Base-by-base conservation (phyloP, 2,888 invertebrate genomes). In the Callimorpha dominula region DNA sequence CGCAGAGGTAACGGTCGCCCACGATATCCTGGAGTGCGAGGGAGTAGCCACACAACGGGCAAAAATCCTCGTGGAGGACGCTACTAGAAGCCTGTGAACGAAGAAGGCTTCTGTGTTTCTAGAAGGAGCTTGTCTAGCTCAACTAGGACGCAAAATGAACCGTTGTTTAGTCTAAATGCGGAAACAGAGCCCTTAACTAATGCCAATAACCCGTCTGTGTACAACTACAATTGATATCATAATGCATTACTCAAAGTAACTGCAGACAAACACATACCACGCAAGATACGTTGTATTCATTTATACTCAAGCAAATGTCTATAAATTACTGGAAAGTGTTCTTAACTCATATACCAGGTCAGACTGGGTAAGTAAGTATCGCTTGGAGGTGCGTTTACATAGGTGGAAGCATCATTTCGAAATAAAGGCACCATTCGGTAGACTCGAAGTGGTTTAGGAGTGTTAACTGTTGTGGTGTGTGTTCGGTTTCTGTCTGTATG, bases 261-360 rank as follows among this genome's bases (percentile, higher is more conserved):
- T 20, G 11, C 9, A 54, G 8, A 54, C 54, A 20, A 54, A 54
- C 54, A 8, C 9, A 11, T 31, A 31, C 31, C 31, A 31, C 31
- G 31, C 31, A 31, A 31, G 31, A 31, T 31, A 31, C 31, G 31
- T 31, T 14, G 31, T 60, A 4, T 20, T 4, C 20, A 8, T 31
- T 4, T 60, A 60, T 14, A 5, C 5, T 5, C 14, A 11, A 60
- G 57, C 4, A 60, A 31, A 60, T 60, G 31, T 31, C 57, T 31
- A 31, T 60, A 60, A 31, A 60, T 60, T 60, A 60, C 57, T 60
- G 11, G 57, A 57, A 57, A 60, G 57, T 60, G 57, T 60, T 31
- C 57, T 20, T 57, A 57, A 20, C 57, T 60, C 31, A 12, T 60
- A 65, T 71, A 65, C 72, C 73, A 5, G 57, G 20, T 60, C 12